Percentiles rank a stretch among this genome's conserved stretches.
Evolutionary conservation across 2,113 vertebrate species (phyloP).

Genomic region (Cichladusa arquata): DNA sequence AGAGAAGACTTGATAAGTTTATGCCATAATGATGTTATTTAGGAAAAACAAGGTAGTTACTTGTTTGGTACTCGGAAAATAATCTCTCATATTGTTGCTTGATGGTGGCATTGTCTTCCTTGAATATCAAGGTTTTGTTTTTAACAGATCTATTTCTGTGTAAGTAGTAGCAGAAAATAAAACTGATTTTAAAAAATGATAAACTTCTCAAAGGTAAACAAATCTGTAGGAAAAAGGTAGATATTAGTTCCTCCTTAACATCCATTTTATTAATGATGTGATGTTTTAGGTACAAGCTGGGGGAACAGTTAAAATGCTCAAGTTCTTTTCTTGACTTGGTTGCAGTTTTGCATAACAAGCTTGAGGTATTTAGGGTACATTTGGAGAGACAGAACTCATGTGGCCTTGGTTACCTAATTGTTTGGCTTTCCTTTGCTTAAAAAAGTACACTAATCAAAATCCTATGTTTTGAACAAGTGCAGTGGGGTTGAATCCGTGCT

Average conservation of each 20-base stretch:
- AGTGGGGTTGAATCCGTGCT: background rate
- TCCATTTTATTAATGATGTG: background rate
- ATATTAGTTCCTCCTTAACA: background rate
- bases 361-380: background rate
- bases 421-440: background rate
- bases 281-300: background rate
- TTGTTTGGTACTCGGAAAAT: background rate
- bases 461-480: background rate
- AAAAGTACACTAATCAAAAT: background rate
- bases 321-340: background rate
- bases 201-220: background rate
- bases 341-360: background rate
- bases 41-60: background rate
- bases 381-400: background rate
- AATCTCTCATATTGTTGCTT: background rate
- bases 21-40: background rate
- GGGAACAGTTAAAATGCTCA: background rate
- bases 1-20: background rate
- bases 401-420: background rate
- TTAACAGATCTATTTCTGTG: background rate
- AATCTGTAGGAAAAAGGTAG: background rate
- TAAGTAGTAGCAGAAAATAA: background rate
- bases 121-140: background rate
- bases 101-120: background rate
- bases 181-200: background rate